Base-by-base conservation (phyloP, 2,888 invertebrate species). In the Clusia tigrina region DNA sequence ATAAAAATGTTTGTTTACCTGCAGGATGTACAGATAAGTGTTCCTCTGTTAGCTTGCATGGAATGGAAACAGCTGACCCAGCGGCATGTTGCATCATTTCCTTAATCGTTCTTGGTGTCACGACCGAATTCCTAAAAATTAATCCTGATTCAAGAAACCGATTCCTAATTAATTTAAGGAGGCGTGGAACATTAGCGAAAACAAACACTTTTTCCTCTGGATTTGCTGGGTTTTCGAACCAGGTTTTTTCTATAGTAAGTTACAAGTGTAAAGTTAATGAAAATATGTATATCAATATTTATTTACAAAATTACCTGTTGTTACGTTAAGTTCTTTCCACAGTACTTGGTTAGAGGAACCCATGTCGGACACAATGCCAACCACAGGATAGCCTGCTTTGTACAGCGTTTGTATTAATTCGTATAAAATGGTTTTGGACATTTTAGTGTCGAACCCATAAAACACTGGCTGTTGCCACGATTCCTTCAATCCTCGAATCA, bases 161-260 rank as follows among this genome's bases (percentile, higher is more conserved):
- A n/a, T 70, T 68, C 15, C 70, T 52, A 6, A 73, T 37, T 2
- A 67, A 38, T 25, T 69, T 69, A 0, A 73, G 22, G 2, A 73
- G 17, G 42, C 68, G 66, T 0, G 67, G 59, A 2, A 18, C 52
- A 38, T 66, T 62, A 0, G 65, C 63, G 37, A 67, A 64, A 1
- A 58, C 26, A 52, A 63, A 67, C 18, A 71, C 38, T 62, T 65
- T 58, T 23, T 61, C 53, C 1, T 38, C 23, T 22, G 32, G 20
- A 55, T 66, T 60, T 20, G 20, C 10, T 23, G 69, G 68, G 38
- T 69, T 64, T 1, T 10, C 2, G 22, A 73, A 67, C 66, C 64
- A 72, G 1, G 67, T 62, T 24, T 64, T 53, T 20, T 42, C 60
- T 65, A 26, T 55, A 57, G 2, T 23, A 54, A 53, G 24, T 58